Conservation (phyloP, 2,797 vertebrate species). For the Takifugu ocellatus region DNA sequence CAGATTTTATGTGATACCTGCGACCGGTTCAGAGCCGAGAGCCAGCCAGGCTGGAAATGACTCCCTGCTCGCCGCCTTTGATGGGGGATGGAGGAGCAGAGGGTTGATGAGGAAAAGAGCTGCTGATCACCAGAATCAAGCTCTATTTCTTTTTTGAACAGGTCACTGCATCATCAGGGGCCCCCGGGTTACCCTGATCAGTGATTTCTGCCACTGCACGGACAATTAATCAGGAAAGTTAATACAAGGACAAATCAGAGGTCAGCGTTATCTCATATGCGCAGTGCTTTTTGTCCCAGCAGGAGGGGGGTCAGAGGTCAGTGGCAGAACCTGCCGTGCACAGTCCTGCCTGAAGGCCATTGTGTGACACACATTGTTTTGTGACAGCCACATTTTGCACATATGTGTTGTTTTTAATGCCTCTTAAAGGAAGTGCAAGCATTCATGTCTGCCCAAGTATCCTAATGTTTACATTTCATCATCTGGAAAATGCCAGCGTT, state of each 20-base stretch:
- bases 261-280: constrained; percentile 68
- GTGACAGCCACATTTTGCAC: constrained; percentile 16
- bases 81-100: constrained; percentile 12
- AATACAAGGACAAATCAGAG: constrained; percentile 70
- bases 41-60: constrained; percentile 12
- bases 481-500: constrained; percentile 11
- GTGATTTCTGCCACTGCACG: constrained; percentile 39
- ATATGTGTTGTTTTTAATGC: constrained; percentile 5
- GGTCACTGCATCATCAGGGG: constrained; percentile 43
- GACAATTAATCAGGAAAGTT: constrained; percentile 69
- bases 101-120: constrained; percentile 42
- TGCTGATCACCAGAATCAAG: constrained; percentile 50
- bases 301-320: constrained; percentile 33
- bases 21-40: constrained; percentile 21
- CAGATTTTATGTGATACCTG: constrained; percentile 34
- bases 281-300: constrained; percentile 47
- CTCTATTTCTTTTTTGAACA: constrained; percentile 66
- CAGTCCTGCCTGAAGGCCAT: constrained; percentile 21
- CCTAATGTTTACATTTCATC: constrained; percentile 22
- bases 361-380: constrained; percentile 2
- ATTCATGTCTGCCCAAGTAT: constrained; percentile 15
- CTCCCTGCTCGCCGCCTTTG: constrained; percentile 23
- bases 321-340: constrained; percentile 8
- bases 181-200: constrained; percentile 60
- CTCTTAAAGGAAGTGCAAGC: constrained; percentile 2